A percentile compares a stretch with the other conserved stretches of the same genome.
Evolutionary conservation across 1,140 invertebrate genomes (phyloP).

Genomic region (Drosophila tani): DNA sequence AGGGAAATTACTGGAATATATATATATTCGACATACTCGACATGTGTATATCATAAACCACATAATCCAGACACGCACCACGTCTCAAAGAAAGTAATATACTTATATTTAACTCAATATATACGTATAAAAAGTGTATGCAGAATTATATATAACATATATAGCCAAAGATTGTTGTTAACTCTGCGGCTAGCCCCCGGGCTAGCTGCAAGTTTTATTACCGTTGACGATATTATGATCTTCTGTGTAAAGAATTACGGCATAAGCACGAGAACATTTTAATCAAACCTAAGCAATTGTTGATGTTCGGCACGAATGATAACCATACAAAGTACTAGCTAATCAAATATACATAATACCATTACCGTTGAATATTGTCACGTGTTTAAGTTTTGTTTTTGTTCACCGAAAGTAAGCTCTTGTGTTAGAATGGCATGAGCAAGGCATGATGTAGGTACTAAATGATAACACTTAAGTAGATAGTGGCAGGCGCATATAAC

Average conservation of each 20-base stretch:
- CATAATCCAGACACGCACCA: slow-evolving; percentile 67
- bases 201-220: slow-evolving; percentile 79
- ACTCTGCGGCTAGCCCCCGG: slow-evolving; percentile 45
- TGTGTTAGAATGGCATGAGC: slow-evolving; percentile 45
- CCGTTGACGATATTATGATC: slow-evolving; percentile 78
- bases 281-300: slow-evolving; percentile 79
- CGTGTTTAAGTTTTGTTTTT: slow-evolving; percentile 37
- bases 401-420: slow-evolving; percentile 33
- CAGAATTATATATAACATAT: slow-evolving; percentile 28
- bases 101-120: slow-evolving; percentile 53
- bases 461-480: slow-evolving; percentile 48
- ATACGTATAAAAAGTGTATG: slow-evolving; percentile 32
- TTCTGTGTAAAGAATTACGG: slow-evolving; percentile 53
- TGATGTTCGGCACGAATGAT: slow-evolving; percentile 75
- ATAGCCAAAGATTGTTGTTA: slow-evolving; percentile 69
- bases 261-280: slow-evolving; percentile 59
- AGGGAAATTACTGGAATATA: slow-evolving; percentile 25
- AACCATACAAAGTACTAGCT: slow-evolving; percentile 58
- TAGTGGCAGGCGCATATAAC: slow-evolving; percentile 70
- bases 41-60: slow-evolving; percentile 72
- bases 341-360: slow-evolving; percentile 35
- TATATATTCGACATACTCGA: slow-evolving; percentile 32
- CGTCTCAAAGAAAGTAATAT: slow-evolving; percentile 53
- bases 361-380: slow-evolving; percentile 13
- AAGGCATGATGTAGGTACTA: slow-evolving; percentile 68